Percentiles rank a stretch among this genome's conserved stretches.
Conservation (phyloP, 1,140 invertebrate species). For the Papilio helenus region DNA sequence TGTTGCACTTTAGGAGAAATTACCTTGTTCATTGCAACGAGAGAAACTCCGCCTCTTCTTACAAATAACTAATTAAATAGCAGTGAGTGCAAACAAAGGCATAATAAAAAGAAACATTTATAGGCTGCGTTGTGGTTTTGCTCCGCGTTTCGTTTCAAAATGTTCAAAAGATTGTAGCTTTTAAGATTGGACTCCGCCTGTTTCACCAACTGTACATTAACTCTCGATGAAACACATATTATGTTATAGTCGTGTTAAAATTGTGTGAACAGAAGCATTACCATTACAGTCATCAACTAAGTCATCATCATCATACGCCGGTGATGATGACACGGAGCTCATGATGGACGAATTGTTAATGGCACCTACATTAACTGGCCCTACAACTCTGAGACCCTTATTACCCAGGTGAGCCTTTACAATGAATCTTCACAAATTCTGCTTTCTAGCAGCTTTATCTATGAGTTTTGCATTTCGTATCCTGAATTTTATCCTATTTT, state of each 20-base stretch:
- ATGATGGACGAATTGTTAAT: constrained; percentile 89
- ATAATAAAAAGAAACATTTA: no score
- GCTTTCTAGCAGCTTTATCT: constrained; percentile 31
- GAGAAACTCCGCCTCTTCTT: no score
- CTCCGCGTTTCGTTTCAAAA: no score
- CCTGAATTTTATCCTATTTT: constrained; percentile 13
- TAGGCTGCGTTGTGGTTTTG: no score
- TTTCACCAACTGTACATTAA: not conserved
- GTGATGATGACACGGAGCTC: constrained; percentile 87
- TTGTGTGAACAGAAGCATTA: constrained; percentile 63
- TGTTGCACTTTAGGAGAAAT: no score
- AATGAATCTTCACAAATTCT: not conserved
- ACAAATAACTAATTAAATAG: no score
- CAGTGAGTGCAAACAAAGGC: no score
- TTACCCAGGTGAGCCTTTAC: constrained; percentile 82
- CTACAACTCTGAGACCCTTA: constrained; percentile 85
- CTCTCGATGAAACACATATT: not conserved
- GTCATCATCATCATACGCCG: constrained; percentile 86
- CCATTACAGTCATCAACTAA: constrained; percentile 84
- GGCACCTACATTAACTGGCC: constrained; percentile 87
- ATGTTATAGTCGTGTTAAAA: constrained; percentile 40
- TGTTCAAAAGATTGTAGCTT: no score
- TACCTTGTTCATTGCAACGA: no score
- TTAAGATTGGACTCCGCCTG: no score
- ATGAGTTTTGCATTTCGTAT: constrained; percentile 25